A percentile compares a stretch with the other conserved stretches of the same genome.
Conservation (phyloP, 2,113 vertebrate species). For the Crocuta crocuta region DNA sequence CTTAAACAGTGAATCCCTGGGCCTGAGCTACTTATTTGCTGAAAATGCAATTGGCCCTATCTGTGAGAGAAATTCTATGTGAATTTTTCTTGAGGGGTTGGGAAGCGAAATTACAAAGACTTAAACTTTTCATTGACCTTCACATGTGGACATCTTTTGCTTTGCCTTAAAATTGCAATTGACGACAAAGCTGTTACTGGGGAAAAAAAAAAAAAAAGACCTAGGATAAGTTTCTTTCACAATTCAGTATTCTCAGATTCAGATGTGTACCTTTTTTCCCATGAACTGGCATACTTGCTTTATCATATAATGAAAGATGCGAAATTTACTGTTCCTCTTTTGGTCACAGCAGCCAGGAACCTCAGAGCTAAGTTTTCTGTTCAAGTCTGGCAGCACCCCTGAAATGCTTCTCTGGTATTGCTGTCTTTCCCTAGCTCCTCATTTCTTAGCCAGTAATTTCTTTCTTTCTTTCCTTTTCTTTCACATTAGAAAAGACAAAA, state of each 20-base stretch:
- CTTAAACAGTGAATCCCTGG: not conserved
- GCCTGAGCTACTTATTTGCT: not conserved
- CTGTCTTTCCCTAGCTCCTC: not conserved
- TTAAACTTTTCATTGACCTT: not conserved
- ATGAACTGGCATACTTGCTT: not conserved
- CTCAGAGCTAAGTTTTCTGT: not conserved
- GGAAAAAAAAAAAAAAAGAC: not conserved
- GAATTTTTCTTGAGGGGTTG: not conserved
- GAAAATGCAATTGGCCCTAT: not conserved
- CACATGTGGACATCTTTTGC: not conserved
- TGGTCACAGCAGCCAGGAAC: not conserved
- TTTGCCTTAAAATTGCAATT: not conserved
- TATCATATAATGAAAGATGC: not conserved
- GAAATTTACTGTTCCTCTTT: not conserved
- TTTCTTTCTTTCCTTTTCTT: too few species aligned
- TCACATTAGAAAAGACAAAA: not conserved
- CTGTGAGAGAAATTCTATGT: not conserved
- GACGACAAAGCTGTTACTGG: not conserved
- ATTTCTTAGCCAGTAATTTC: not conserved
- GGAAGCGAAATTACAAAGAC: not conserved
- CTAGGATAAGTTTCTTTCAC: not conserved
- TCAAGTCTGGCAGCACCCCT: not conserved
- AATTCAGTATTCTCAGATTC: not conserved
- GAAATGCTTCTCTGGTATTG: not conserved
- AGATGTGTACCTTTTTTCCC: not conserved